These are phyloP conservation scores for Pangasius krempfi DNA, from an alignment of 2,797 vertebrate species.

Conservation along the genomic window DNA sequence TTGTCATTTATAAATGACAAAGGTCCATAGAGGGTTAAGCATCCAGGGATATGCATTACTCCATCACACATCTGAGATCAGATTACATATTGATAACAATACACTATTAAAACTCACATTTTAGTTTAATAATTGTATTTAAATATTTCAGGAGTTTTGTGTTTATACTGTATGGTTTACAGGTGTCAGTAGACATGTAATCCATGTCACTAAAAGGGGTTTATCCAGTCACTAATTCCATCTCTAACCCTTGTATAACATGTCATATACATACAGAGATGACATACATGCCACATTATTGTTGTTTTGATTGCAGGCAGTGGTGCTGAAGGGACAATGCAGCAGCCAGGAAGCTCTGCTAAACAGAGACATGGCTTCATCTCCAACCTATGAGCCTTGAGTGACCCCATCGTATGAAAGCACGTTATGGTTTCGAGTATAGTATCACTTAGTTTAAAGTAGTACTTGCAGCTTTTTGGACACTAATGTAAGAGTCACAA, in stretches of 20 bases:
- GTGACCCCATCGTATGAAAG: not conserved
- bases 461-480: not conserved
- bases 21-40: too few species aligned
- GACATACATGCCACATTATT: not conserved
- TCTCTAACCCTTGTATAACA: not conserved
- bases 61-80: not conserved
- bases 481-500: not conserved
- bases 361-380: not conserved
- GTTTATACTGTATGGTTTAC: not conserved
- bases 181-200: not conserved
- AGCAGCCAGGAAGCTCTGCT: slow-evolving; percentile 10
- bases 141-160: not conserved
- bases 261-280: not conserved
- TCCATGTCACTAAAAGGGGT: not conserved
- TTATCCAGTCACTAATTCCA: not conserved
- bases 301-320: slow-evolving; percentile 2
- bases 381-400: slow-evolving; percentile 18
- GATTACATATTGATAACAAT: slow-evolving; percentile 7
- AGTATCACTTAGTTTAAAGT: not conserved
- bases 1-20: not conserved
- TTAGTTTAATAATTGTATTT: not conserved
- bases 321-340: not conserved
- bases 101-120: not conserved
- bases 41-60: not conserved
- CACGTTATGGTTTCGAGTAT: not conserved